Percentiles rank a stretch among this genome's conserved stretches.
Evolutionary conservation across 53 echinoderm and acorn worm genomes (phyloP).

Genomic region (Glandiceps talaboti): DNA sequence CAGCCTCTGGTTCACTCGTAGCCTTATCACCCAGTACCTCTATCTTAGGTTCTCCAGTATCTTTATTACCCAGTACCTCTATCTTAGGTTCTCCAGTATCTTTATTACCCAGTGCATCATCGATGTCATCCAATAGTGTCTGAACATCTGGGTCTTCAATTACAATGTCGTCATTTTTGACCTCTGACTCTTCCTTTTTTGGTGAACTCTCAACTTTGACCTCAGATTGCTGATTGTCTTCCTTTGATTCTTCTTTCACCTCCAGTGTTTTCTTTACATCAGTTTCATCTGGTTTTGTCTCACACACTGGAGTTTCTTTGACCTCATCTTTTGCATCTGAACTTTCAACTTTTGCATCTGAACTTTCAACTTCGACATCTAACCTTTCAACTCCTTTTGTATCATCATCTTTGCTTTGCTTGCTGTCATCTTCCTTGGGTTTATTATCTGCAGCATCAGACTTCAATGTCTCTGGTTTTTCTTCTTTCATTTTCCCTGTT

Average conservation of each 20-base stretch:
- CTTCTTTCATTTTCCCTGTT: not conserved
- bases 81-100: not conserved
- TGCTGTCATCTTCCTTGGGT: not conserved
- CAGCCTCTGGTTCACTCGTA: not conserved
- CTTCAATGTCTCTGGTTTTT: not conserved
- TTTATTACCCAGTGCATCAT: not conserved
- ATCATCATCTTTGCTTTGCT: not conserved
- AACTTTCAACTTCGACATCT: not conserved
- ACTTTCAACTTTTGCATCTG: not conserved
- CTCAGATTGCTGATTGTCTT: not conserved
- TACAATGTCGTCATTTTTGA: too few relatives aligned
- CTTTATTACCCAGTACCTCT: not conserved
- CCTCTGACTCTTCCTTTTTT: too few relatives aligned
- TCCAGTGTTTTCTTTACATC: not conserved
- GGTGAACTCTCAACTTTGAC: too few relatives aligned
- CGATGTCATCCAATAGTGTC: not conserved
- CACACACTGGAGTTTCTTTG: not conserved
- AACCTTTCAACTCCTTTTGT: not conserved
- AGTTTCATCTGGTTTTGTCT: not conserved
- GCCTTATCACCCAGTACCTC: not conserved
- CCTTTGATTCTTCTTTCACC: not conserved
- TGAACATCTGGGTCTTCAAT: too few relatives aligned
- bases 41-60: not conserved
- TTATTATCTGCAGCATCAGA: not conserved
- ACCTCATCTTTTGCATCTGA: not conserved